These are phyloP conservation scores for Cyphomyrus plagiostoma DNA, from an alignment of 2,113 vertebrate species.

Conservation along the genomic window DNA sequence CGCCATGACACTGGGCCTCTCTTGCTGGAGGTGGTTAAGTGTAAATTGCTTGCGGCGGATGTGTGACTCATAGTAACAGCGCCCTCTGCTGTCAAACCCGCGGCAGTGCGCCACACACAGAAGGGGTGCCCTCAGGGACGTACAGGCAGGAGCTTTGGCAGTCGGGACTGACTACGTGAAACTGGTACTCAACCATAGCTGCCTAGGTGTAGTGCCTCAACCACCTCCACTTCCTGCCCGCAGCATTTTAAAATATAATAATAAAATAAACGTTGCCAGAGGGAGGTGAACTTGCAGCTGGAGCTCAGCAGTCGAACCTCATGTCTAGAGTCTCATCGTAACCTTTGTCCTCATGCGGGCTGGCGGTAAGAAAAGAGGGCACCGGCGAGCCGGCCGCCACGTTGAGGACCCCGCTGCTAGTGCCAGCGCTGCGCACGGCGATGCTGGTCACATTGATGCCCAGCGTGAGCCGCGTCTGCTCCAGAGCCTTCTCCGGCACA, in stretches of 20 bases:
- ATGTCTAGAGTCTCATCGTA: conserved; percentile 92
- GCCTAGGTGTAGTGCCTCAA: conserved; percentile 73
- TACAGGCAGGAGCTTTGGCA: conserved; percentile 79
- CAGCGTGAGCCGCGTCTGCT: conserved; percentile 94
- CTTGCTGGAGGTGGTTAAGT: conserved; percentile 71
- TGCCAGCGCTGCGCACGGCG: conserved; percentile 83
- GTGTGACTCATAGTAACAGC: conserved; percentile 29
- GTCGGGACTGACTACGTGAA: conserved; percentile 41
- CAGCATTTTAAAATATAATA: conserved; percentile 41
- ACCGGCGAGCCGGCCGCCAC: conserved; percentile 80
- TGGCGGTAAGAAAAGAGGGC: conserved; percentile 85
- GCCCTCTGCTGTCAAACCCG: conserved; percentile 12
- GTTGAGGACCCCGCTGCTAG: conserved; percentile 76
- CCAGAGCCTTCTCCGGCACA: conserved; percentile 95
- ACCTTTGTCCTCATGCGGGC: conserved; percentile 83
- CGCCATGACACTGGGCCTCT: conserved; percentile 72
- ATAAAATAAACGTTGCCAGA: conserved; percentile 27
- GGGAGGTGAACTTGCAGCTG: conserved; percentile 53
- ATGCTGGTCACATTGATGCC: conserved; percentile 99
- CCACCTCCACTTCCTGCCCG: conserved; percentile 58
- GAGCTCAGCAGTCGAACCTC: conserved; percentile 82
- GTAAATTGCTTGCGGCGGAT: conserved; percentile 73
- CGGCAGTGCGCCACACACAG: conserved; percentile 18
- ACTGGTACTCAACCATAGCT: conserved; percentile 70
- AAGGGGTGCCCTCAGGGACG: conserved; percentile 78